Evolutionary conservation across 1,140 invertebrate genomes (phyloP).

Genomic region (Aphidius gifuensis): DNA sequence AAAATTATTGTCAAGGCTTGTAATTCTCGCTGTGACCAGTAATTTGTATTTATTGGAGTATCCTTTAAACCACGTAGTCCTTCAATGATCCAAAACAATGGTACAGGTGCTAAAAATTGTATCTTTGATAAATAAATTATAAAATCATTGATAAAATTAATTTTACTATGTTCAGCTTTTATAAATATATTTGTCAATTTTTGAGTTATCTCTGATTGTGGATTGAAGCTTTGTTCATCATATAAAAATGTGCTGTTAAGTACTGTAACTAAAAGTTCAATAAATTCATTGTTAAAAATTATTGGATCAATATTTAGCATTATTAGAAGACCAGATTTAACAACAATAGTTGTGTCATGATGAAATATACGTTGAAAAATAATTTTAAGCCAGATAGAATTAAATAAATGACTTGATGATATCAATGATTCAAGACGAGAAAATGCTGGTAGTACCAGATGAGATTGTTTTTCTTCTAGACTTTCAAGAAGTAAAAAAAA

Average conservation of each 20-base stretch:
- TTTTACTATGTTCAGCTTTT: slow-evolving; percentile 17
- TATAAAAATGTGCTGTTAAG: slow-evolving; percentile 44
- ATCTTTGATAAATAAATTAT: slow-evolving; percentile 26
- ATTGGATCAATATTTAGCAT: slow-evolving; percentile 31
- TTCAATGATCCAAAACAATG: slow-evolving; percentile 42
- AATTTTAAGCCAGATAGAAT: slow-evolving; percentile 47
- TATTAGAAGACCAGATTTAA: slow-evolving; percentile 48
- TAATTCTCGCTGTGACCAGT: slow-evolving; percentile 29
- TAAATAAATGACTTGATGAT: slow-evolving; percentile 27
- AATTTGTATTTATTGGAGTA: slow-evolving; percentile 2
- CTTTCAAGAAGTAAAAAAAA: slow-evolving; percentile 57
- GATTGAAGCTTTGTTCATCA: slow-evolving; percentile 26
- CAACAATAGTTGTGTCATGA: slow-evolving; percentile 52
- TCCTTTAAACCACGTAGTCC: slow-evolving; percentile 23
- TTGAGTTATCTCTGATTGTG: slow-evolving; percentile 31
- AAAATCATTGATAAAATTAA: slow-evolving; percentile 28
- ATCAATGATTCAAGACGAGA: slow-evolving; percentile 43
- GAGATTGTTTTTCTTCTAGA: slow-evolving; percentile 63
- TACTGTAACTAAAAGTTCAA: slow-evolving; percentile 30
- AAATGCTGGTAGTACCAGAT: slow-evolving; percentile 58
- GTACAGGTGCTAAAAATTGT: slow-evolving; percentile 41
- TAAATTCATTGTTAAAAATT: slow-evolving; percentile 31
- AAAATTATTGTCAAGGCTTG: slow-evolving; percentile 2
- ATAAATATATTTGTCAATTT: slow-evolving; percentile 32
- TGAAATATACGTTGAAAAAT: slow-evolving; percentile 48